Conservation (phyloP, 2,797 vertebrate species). For the Ctenopoma multispine region DNA sequence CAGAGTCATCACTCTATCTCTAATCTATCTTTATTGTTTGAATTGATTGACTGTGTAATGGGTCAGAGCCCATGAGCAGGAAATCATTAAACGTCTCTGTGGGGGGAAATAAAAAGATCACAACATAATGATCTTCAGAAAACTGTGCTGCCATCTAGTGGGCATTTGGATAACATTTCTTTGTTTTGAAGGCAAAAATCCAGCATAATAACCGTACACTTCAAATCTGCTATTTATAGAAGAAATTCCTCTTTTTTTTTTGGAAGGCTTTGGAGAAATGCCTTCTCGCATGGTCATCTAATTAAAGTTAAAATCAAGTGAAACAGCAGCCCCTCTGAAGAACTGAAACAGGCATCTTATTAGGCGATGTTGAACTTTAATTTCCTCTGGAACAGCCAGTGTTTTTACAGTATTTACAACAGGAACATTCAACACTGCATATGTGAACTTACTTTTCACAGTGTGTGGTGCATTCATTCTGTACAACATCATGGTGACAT, state of each 20-base stretch:
- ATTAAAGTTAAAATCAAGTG: constrained; percentile 54
- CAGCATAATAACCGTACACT: too few species aligned
- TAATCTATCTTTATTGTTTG: constrained; percentile 6
- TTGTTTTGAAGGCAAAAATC: neutral
- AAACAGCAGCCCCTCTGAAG: constrained; percentile 23
- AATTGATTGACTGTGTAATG: constrained; percentile 10
- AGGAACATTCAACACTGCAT: constrained; percentile 36
- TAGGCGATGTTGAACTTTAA: constrained; percentile 65
- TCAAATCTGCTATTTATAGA: constrained; percentile 50
- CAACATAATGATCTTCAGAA: neutral
- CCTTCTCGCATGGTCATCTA: constrained; percentile 16
- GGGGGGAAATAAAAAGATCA: too few species aligned
- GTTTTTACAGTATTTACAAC: constrained; percentile 65
- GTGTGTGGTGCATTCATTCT: constrained; percentile 14
- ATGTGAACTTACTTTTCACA: constrained; percentile 10
- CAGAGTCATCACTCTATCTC: neutral
- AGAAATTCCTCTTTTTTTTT: constrained; percentile 44
- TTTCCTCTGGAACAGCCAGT: constrained; percentile 62
- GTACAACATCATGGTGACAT: constrained; percentile 19
- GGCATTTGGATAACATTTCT: neutral
- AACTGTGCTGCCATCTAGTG: constrained; percentile 66
- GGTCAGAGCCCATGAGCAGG: neutral
- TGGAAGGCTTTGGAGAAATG: constrained; percentile 37
- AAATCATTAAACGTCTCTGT: neutral
- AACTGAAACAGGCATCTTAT: constrained; percentile 31